Evolutionary conservation across 2,797 vertebrate species (phyloP).

Genomic region (Rhinogobio ventralis): DNA sequence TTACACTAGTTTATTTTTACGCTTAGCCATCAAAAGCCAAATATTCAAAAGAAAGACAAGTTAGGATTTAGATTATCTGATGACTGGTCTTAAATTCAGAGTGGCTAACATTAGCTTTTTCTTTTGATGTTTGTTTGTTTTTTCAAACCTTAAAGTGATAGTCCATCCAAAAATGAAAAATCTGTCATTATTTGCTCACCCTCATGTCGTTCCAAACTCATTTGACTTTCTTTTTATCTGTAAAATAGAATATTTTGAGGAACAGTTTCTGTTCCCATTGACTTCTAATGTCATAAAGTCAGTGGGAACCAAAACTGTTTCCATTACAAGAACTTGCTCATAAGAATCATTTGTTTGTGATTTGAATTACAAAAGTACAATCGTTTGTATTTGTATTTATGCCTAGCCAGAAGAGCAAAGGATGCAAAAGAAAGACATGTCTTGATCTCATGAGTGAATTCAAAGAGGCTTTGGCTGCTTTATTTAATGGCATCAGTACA

Average conservation of each 20-base stretch:
- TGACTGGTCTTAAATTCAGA: not conserved
- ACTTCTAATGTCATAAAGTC: not conserved
- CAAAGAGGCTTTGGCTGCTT: not conserved
- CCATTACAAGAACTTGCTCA: not conserved
- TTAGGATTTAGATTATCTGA: not conserved
- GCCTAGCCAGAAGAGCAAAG: not conserved
- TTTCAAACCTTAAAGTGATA: not conserved
- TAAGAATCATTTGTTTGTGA: not conserved
- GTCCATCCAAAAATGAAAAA: not conserved
- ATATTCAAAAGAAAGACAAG: not conserved
- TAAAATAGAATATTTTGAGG: not conserved
- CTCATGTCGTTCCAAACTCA: not conserved
- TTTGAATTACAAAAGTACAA: not conserved
- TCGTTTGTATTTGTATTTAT: not conserved
- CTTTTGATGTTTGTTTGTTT: not conserved
- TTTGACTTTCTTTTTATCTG: not conserved
- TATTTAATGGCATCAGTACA: not conserved
- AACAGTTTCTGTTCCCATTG: not conserved
- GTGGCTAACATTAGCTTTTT: not conserved
- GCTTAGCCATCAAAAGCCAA: not conserved
- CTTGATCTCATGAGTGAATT: conserved; percentile 13
- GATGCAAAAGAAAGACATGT: not conserved
- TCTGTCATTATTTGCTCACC: not conserved
- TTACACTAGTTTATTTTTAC: not conserved
- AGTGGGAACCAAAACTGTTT: not conserved